A percentile compares a stretch with the other conserved stretches of the same genome.
Evolutionary conservation across 1,140 invertebrate species (phyloP).

Genomic region (Sycobia sp.): DNA sequence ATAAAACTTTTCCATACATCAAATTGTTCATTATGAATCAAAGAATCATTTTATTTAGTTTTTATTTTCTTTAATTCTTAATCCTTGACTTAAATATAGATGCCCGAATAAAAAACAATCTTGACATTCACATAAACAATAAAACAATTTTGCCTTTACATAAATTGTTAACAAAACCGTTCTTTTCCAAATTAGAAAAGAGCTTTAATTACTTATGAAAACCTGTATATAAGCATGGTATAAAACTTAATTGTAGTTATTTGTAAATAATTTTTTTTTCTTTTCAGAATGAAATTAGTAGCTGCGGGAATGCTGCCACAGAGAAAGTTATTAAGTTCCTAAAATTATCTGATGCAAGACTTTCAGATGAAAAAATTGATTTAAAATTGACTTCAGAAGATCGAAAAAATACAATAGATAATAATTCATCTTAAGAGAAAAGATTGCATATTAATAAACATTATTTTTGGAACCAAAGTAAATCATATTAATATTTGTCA

Average conservation of each 20-base stretch:
- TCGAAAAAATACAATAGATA: neutral
- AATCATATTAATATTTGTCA: conserved; percentile 28
- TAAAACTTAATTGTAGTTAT: neutral
- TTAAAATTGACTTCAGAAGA: conserved; percentile 29
- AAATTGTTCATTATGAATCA: too few relatives aligned
- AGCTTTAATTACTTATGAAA: too few relatives aligned
- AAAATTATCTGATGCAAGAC: conserved; percentile 55
- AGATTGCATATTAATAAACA: conserved; percentile 6
- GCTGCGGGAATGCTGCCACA: conserved; percentile 58
- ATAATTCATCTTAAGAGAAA: conserved; percentile 5
- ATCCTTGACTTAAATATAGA: too few relatives aligned
- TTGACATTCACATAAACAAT: too few relatives aligned
- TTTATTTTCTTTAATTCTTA: too few relatives aligned
- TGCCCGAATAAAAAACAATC: too few relatives aligned
- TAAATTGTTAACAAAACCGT: too few relatives aligned
- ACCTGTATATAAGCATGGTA: too few relatives aligned
- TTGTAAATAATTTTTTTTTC: conserved; percentile 10
- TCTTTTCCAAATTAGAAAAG: too few relatives aligned
- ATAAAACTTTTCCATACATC: too few relatives aligned
- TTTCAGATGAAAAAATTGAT: conserved; percentile 53
- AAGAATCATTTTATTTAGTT: too few relatives aligned
- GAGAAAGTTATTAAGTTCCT: conserved; percentile 62
- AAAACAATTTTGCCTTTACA: too few relatives aligned
- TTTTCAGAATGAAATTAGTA: conserved; percentile 59
- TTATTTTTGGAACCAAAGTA: conserved; percentile 33